These are phyloP conservation scores for Raja brachyura DNA, from an alignment of 2,113 vertebrate species.

Conservation along the genomic window DNA sequence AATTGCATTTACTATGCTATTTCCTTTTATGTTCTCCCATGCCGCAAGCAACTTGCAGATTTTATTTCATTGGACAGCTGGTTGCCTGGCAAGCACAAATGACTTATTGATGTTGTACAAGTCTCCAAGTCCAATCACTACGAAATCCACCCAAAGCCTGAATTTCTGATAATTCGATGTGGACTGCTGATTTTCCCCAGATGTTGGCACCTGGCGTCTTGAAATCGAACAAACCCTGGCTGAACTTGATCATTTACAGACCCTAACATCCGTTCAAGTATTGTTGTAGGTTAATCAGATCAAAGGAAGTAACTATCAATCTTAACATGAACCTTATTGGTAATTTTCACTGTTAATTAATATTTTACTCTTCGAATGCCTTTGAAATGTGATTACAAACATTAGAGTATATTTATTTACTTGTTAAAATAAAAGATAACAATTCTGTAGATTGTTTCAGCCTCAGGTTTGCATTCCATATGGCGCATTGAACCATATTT, in stretches of 20 bases:
- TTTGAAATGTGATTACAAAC: not conserved
- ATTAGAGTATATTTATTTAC: not conserved
- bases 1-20: not conserved
- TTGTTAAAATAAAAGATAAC: conserved; percentile 2
- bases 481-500: not conserved
- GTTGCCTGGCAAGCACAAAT: not conserved
- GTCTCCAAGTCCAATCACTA: too few relatives aligned
- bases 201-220: not conserved
- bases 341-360: not conserved
- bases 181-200: not conserved
- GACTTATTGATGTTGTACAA: not conserved
- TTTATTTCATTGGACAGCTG: not conserved
- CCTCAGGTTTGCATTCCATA: not conserved
- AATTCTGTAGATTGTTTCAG: not conserved
- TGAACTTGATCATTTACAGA: not conserved
- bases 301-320: not conserved
- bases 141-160: not conserved
- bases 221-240: not conserved
- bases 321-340: not conserved
- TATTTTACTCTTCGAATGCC: not conserved
- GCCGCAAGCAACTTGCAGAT: not conserved
- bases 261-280: not conserved
- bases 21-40: not conserved
- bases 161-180: not conserved
- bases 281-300: not conserved